phyloP scores from a whole-genome alignment of 1,140 invertebrate species.

The Drosophila eugracilis region DNA sequence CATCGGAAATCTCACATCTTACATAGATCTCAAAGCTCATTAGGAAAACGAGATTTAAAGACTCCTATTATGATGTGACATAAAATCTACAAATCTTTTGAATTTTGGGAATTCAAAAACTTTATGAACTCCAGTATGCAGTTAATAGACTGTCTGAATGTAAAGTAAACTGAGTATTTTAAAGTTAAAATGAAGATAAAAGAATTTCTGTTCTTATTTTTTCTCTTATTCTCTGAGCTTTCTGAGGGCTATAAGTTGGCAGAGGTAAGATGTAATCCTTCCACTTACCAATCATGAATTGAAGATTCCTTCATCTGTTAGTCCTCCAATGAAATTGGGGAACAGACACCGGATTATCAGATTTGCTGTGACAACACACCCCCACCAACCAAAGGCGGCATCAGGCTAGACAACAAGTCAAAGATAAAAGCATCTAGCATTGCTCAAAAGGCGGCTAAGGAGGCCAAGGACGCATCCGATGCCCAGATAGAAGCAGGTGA shows the following conservation, averaged over 20 bases:
- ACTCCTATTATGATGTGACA: not conserved
- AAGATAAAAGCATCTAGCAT: constrained; percentile 85
- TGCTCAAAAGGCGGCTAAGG: constrained; percentile 88
- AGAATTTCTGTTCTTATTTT: not conserved
- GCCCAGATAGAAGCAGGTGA: constrained; percentile 88
- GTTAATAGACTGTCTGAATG: too few relatives aligned
- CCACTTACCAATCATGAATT: not conserved
- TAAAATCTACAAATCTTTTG: too few relatives aligned
- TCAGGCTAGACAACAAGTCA: constrained; percentile 2
- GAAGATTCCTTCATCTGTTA: not conserved
- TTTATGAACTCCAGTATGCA: too few relatives aligned
- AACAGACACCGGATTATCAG: not conserved
- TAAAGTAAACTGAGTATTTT: not conserved
- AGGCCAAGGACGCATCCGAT: constrained; percentile 88
- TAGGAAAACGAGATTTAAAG: not conserved
- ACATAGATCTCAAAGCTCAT: constrained; percentile 24
- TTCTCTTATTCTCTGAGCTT: not conserved
- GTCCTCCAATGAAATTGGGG: constrained; percentile 1
- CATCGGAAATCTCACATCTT: constrained; percentile 47
- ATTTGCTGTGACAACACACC: not conserved
- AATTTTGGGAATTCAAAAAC: too few relatives aligned
- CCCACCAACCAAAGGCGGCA: not conserved
- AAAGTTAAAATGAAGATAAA: not conserved
- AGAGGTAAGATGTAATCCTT: constrained; percentile 7
- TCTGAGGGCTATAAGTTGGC: constrained; percentile 21